Conservation (phyloP, 1,140 invertebrate genomes). For the Stegodyphus dumicola region DNA sequence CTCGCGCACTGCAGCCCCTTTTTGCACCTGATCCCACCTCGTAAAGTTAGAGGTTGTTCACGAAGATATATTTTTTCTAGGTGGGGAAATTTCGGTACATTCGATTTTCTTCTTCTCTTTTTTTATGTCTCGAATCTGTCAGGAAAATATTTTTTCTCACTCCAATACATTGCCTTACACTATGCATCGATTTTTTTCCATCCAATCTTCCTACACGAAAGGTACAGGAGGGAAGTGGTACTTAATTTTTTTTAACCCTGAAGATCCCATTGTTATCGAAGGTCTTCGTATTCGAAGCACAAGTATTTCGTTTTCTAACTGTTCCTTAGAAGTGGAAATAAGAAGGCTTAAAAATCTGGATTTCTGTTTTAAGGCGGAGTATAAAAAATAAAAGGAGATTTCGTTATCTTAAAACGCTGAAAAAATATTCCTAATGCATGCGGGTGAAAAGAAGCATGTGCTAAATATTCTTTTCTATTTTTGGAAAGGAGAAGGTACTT, state of each 20-base stretch:
- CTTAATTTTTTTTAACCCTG: slow-evolving; percentile 11
- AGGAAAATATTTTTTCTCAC: neutral
- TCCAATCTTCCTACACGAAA: neutral
- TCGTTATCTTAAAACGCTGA: too few relatives aligned
- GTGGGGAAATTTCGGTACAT: slow-evolving; percentile 39
- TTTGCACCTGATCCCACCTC: slow-evolving; percentile 44
- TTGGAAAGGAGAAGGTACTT: too few relatives aligned
- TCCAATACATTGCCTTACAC: neutral
- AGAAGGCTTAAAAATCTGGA: too few relatives aligned
- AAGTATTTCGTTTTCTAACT: too few relatives aligned
- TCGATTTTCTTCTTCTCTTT: slow-evolving; percentile 33
- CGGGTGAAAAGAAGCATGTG: too few relatives aligned
- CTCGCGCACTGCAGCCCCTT: slow-evolving; percentile 2
- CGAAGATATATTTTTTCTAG: slow-evolving; percentile 29
- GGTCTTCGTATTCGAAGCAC: neutral
- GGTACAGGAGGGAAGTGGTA: slow-evolving; percentile 8
- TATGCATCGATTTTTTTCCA: neutral
- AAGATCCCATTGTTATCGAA: neutral
- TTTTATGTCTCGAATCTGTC: slow-evolving; percentile 5
- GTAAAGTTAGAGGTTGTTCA: slow-evolving; percentile 38
- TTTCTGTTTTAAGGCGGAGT: too few relatives aligned
- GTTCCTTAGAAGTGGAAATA: too few relatives aligned
- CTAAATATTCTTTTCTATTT: too few relatives aligned
- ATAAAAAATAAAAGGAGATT: too few relatives aligned
- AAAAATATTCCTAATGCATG: too few relatives aligned